Conservation (phyloP, 2,888 invertebrate species). For the Limenitis camilla region DNA sequence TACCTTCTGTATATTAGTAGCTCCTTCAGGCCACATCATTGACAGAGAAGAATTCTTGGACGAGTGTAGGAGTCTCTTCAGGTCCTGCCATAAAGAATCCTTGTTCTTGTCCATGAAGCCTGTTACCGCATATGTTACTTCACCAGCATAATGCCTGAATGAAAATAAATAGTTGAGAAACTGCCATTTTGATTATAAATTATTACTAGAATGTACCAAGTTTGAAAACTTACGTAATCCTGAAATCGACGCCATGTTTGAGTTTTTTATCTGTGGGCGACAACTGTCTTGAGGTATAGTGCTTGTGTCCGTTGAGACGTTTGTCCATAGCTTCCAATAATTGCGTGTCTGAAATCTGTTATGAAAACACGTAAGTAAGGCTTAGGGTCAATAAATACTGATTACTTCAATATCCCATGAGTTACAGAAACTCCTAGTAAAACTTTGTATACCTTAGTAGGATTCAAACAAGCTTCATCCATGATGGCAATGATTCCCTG, state of each 20-base stretch:
- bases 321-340: constrained; percentile 95
- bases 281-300: constrained; percentile 91
- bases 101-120: constrained; percentile 99
- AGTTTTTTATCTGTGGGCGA: constrained; percentile 87
- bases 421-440: too few species aligned
- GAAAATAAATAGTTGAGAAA: neutral
- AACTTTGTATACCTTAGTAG: constrained; percentile 80
- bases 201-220: neutral
- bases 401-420: too few species aligned
- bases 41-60: constrained; percentile 85
- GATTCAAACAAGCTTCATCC: constrained; percentile 97
- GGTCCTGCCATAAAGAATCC: constrained; percentile 97
- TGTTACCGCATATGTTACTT: constrained; percentile 91
- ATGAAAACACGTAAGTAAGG: neutral
- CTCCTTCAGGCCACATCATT: constrained; percentile 98
- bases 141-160: constrained; percentile 93
- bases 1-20: constrained; percentile 87
- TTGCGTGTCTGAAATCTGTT: constrained; percentile 79
- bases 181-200: neutral
- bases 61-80: constrained; percentile 92
- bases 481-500: constrained; percentile 94
- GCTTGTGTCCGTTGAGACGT: constrained; percentile 87
- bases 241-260: constrained; percentile 85
- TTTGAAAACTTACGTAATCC: constrained; percentile 77
- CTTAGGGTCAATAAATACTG: too few species aligned